A percentile compares a stretch with the other conserved stretches of the same genome.
Conservation (phyloP, 2,113 vertebrate species). For the Trematocara zebra region DNA sequence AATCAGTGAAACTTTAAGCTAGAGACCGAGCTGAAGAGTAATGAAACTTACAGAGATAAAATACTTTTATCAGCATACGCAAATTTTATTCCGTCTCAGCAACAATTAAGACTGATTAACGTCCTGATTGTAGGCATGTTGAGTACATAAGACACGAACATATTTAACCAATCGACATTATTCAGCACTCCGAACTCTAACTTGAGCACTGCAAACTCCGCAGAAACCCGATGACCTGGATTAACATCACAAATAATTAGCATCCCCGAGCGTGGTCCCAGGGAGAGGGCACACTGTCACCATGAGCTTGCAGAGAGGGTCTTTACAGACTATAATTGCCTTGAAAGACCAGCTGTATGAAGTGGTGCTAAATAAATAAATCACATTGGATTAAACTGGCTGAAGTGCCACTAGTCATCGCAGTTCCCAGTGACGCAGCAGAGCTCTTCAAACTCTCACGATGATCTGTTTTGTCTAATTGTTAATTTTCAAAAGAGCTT, state of each 20-base stretch:
- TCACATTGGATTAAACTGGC: background rate
- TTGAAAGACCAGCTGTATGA: background rate
- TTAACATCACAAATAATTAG: background rate
- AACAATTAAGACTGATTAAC: background rate
- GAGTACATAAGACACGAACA: background rate
- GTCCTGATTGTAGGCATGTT: background rate
- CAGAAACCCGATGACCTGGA: accelerated
- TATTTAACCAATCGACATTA: background rate
- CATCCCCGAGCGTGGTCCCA: background rate
- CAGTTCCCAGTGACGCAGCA: background rate
- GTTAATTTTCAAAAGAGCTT: background rate
- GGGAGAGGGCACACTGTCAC: accelerated
- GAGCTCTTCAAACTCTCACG: background rate
- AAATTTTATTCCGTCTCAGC: accelerated
- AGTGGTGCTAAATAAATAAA: background rate
- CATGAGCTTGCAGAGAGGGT: background rate
- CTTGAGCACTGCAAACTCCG: accelerated
- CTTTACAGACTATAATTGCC: background rate
- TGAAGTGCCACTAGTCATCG: background rate
- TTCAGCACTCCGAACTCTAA: background rate
- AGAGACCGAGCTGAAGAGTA: background rate
- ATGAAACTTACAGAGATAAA: too few species aligned
- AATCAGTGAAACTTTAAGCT: background rate
- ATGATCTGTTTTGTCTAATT: background rate
- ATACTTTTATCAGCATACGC: background rate